These are phyloP conservation scores for Martes martes DNA, from an alignment of 2,113 vertebrate species.

Conservation along the genomic window DNA sequence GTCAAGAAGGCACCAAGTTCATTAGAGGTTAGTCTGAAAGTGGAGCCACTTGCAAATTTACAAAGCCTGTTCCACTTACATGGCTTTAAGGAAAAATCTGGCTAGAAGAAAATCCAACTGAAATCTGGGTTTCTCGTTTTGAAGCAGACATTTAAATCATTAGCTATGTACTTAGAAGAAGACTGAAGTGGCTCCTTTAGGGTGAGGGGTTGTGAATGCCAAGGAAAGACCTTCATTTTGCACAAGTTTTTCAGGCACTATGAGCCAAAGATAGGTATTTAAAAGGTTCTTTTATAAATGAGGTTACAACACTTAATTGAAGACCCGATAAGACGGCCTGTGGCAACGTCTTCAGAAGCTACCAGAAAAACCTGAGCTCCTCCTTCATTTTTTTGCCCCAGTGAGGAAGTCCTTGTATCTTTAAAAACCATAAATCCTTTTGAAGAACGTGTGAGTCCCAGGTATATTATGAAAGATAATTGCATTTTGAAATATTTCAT, in stretches of 20 bases:
- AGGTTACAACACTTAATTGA: slow-evolving; percentile 60
- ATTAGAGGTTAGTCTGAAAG: slow-evolving; percentile 52
- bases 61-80: background rate
- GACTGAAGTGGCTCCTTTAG: background rate
- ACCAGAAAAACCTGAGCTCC: slow-evolving; percentile 26
- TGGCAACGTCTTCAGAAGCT: slow-evolving; percentile 41
- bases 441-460: background rate
- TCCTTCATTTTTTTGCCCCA: background rate
- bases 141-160: slow-evolving; percentile 43
- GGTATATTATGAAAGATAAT: slow-evolving; percentile 33
- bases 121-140: slow-evolving; percentile 24
- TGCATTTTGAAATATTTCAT: background rate
- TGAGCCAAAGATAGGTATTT: background rate
- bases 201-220: slow-evolving; percentile 2
- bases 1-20: slow-evolving; percentile 66
- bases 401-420: background rate
- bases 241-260: slow-evolving; percentile 9
- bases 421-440: background rate
- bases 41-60: slow-evolving; percentile 22
- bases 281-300: slow-evolving; percentile 58
- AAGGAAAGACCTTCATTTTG: slow-evolving; percentile 34
- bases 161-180: slow-evolving; percentile 36
- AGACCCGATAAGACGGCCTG: background rate
- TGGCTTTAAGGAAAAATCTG: background rate
- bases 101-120: slow-evolving; percentile 16